phyloP scores from a whole-genome alignment of 2,888 invertebrate genomes.

The Harmothoe impar region DNA sequence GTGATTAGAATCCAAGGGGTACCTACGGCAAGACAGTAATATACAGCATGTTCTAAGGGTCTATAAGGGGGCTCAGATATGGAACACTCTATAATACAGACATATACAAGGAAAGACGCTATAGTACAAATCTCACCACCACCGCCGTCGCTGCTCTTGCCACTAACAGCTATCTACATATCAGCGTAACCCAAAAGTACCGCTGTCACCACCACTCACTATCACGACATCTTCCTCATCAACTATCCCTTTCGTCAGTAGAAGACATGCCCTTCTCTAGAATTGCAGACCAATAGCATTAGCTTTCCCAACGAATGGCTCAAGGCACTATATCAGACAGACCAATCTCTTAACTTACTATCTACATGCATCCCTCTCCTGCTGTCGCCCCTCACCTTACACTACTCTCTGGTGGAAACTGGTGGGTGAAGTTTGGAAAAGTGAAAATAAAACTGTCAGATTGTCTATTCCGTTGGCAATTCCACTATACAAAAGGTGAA shows the following conservation, averaged over 20 bases:
- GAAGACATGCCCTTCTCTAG: too few species aligned
- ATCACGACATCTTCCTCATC: neutral
- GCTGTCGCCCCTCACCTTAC: neutral
- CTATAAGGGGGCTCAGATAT: neutral
- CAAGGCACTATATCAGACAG: constrained; percentile 8
- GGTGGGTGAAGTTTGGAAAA: neutral
- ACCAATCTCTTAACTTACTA: neutral
- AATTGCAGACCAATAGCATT: neutral
- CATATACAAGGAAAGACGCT: neutral
- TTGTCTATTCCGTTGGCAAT: neutral
- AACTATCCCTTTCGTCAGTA: too few species aligned
- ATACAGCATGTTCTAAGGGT: neutral
- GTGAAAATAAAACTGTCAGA: neutral
- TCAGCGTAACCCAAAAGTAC: neutral
- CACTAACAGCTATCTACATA: neutral
- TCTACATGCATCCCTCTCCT: neutral
- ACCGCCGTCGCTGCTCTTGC: neutral
- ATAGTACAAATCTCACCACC: neutral
- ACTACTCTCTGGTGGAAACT: neutral
- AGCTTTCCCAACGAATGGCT: neutral
- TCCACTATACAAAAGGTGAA: neutral
- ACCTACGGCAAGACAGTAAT: constrained; percentile 8
- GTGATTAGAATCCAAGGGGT: neutral
- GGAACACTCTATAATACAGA: neutral
- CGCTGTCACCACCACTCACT: neutral